Evolutionary conservation across 2,888 invertebrate genomes (phyloP).

Genomic region (Macroteleia sp.): DNA sequence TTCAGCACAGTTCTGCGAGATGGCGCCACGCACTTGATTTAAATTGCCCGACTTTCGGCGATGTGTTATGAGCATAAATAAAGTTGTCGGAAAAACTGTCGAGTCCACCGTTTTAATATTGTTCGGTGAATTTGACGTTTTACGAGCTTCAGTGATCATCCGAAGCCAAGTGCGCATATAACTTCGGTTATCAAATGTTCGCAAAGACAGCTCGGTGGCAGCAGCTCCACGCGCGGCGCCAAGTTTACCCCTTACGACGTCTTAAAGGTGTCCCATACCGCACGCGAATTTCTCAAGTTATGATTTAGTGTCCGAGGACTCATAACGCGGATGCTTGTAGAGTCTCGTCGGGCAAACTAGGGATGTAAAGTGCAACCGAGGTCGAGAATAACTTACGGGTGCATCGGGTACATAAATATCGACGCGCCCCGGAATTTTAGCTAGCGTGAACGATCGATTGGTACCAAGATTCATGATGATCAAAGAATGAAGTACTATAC

Average conservation of each 20-base stretch:
- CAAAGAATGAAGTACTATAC: too few species aligned
- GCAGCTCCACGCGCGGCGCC: too few species aligned
- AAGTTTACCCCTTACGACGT: too few species aligned
- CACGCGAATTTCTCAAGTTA: slow-evolving; percentile 82
- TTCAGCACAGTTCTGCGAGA: too few species aligned
- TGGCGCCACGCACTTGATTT: too few species aligned
- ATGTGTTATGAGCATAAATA: slow-evolving; percentile 26
- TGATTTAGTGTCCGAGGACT: slow-evolving; percentile 78
- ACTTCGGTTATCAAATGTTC: slow-evolving; percentile 76
- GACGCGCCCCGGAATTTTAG: slow-evolving; percentile 20
- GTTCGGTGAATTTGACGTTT: slow-evolving; percentile 43
- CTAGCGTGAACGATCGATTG: too few species aligned
- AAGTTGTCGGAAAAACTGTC: slow-evolving; percentile 47
- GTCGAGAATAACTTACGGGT: slow-evolving; percentile 7
- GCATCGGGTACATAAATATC: slow-evolving; percentile 29
- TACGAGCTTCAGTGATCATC: slow-evolving; percentile 44
- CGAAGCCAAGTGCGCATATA: slow-evolving; percentile 39
- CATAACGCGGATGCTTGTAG: slow-evolving; percentile 53
- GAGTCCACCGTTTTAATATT: slow-evolving; percentile 40
- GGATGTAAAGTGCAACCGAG: slow-evolving; percentile 50
- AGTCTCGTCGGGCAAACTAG: slow-evolving; percentile 30
- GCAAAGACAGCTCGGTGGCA: too few species aligned
- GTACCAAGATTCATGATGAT: too few species aligned
- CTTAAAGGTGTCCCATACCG: slow-evolving; percentile 76
- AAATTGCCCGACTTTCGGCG: too few species aligned